Evolutionary conservation across 1,140 invertebrate species (phyloP), one percentile per base, ranked within the genome.

Genomic region (Drosophila kanapiae): DNA sequence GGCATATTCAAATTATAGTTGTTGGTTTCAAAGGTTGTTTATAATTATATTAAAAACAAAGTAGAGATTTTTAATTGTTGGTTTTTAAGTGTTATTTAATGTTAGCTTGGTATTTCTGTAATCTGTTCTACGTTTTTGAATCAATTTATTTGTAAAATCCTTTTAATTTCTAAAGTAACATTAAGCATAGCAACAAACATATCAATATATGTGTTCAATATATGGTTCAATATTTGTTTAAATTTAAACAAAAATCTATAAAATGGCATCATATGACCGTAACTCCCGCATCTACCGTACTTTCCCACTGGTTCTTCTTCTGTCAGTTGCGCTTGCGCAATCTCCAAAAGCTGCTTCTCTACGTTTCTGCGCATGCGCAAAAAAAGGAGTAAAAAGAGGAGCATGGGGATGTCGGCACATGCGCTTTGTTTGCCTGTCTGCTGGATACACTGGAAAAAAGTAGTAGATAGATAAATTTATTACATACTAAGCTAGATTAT

Each of bases 291-390:
- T 11, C 4, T n/a, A 11, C 40, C 14, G 1, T n/a, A 11, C 4
- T 35, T 35, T 35, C 33, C 40, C n/a, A 29, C 11, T 65, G 13
- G 2, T 29, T 45, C 23, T 65, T 38, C 38, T 53, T 47, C 35
- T 14, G 13, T 58, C 18, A 47, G 80, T 68, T 84, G 72, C 72
- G 77, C 84, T 83, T 88, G 83, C 85, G 84, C 80, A 79, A 83
- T 83, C 43, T 65, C 60, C 42, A 71, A 74, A 84, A 83, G 77
- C 77, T 78, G 62, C 69, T 64, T 79, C 35, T 23, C 43, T 47
- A 27, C 61, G 13, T 56, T 69, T 69, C 58, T 72, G 65, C 81
- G 81, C 81, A 84, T 79, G 82, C 78, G 75, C 78, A 87, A 86
- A 69, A 45, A 40, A 58, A 42, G 56, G 23, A 23, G 49, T 27